These are phyloP conservation scores for Tyrannus savana DNA, from an alignment of 2,113 vertebrate genomes.

Conservation along the genomic window DNA sequence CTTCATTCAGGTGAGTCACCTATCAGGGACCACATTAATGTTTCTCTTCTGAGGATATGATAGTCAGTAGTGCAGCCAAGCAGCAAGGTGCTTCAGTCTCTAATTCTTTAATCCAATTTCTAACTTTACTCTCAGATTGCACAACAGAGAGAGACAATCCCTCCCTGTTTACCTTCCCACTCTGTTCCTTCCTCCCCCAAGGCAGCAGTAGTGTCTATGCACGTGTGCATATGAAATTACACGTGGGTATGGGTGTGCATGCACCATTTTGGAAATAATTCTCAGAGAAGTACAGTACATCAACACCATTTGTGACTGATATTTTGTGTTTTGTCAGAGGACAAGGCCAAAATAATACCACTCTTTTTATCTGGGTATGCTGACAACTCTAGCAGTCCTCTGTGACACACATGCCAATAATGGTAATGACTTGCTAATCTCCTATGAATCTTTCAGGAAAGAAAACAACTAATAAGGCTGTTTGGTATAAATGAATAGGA, in stretches of 20 bases:
- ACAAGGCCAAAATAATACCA: background rate
- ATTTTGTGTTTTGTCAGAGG: background rate
- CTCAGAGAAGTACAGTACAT: background rate
- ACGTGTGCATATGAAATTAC: background rate
- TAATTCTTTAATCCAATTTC: background rate
- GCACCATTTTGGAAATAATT: background rate
- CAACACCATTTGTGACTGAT: background rate
- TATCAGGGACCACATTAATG: constrained; percentile 30
- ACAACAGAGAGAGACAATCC: background rate
- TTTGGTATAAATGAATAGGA: background rate
- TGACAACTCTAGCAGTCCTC: background rate
- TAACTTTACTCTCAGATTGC: background rate
- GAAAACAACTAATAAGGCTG: background rate
- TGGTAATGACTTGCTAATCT: background rate
- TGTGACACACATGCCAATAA: background rate
- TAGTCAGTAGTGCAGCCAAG: background rate
- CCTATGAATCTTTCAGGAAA: background rate
- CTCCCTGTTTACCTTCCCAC: background rate
- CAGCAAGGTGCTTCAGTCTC: background rate
- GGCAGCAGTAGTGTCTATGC: background rate
- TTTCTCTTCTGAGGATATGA: background rate
- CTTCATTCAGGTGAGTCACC: constrained; percentile 64
- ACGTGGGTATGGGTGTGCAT: rapidly evolving
- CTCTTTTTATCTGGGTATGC: background rate
- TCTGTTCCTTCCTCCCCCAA: background rate